Evolutionary conservation across 2,797 vertebrate genomes (phyloP).

Genomic region (Alfaro cultratus): DNA sequence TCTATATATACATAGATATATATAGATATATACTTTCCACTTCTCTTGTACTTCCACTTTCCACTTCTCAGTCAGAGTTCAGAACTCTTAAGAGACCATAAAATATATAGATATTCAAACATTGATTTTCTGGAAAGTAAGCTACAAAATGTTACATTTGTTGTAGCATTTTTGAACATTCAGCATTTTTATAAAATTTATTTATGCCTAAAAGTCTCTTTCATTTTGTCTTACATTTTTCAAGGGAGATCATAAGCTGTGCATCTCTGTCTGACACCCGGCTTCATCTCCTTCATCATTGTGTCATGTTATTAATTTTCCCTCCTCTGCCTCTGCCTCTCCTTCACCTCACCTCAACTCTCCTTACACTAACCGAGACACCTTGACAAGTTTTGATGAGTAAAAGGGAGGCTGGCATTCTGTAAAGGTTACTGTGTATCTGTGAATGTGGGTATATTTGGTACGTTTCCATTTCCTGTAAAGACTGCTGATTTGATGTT

Average conservation of each 20-base stretch:
- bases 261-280: not conserved
- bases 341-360: not conserved
- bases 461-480: not conserved
- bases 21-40: no score
- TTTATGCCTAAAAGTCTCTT: not conserved
- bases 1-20: no score
- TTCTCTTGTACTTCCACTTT: no score
- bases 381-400: not conserved
- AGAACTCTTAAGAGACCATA: no score
- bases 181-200: not conserved
- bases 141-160: not conserved
- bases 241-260: not conserved
- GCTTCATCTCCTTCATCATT: not conserved
- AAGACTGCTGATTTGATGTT: slow-evolving; percentile 15
- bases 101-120: not conserved
- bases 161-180: not conserved
- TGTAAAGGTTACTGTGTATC: not conserved
- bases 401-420: not conserved
- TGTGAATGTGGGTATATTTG: slow-evolving; percentile 5
- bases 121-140: not conserved
- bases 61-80: no score
- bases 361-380: not conserved
- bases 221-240: not conserved
- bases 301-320: not conserved
- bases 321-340: not conserved